These are phyloP conservation scores for Tenualosa ilisha DNA, from an alignment of 2,797 vertebrate genomes.

Conservation along the genomic window DNA sequence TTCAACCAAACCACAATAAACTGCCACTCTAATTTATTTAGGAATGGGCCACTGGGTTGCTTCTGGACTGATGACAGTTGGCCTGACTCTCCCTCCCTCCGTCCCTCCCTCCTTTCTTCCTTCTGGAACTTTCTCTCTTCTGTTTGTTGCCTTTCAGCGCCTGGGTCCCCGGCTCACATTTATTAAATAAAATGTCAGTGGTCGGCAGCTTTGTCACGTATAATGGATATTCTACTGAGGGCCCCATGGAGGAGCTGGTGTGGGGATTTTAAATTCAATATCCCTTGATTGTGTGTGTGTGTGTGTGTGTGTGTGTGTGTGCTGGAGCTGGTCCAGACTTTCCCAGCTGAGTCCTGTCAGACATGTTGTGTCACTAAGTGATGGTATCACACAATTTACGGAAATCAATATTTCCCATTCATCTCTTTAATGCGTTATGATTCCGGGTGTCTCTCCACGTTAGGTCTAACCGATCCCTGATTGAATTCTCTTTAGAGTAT, in stretches of 20 bases:
- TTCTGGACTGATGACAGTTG: conserved; percentile 78
- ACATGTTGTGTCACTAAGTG: conserved; percentile 67
- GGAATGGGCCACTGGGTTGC: conserved; percentile 63
- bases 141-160: conserved; percentile 73
- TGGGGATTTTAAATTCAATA: conserved; percentile 74
- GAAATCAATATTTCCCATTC: conserved; percentile 72
- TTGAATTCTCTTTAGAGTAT: conserved; percentile 48
- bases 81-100: conserved; percentile 53
- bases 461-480: conserved; percentile 53
- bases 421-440: conserved; percentile 63
- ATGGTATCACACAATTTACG: conserved; percentile 71
- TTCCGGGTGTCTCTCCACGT: conserved; percentile 58
- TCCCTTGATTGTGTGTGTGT: conserved; percentile 56
- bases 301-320: conserved; percentile 42
- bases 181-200: conserved; percentile 84
- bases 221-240: conserved; percentile 79
- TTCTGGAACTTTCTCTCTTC: conserved; percentile 65
- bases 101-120: conserved; percentile 65
- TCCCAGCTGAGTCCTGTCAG: conserved; percentile 62
- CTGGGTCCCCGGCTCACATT: conserved; percentile 68
- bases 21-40: conserved; percentile 83
- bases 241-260: conserved; percentile 61
- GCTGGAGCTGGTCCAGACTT: conserved; percentile 65
- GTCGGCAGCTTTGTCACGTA: conserved; percentile 73
- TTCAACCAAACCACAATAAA: conserved; percentile 69